Evolutionary conservation across 2,113 vertebrate genomes (phyloP), one percentile per base, ranked within the genome.

Genomic region (Trogon surrucura): DNA sequence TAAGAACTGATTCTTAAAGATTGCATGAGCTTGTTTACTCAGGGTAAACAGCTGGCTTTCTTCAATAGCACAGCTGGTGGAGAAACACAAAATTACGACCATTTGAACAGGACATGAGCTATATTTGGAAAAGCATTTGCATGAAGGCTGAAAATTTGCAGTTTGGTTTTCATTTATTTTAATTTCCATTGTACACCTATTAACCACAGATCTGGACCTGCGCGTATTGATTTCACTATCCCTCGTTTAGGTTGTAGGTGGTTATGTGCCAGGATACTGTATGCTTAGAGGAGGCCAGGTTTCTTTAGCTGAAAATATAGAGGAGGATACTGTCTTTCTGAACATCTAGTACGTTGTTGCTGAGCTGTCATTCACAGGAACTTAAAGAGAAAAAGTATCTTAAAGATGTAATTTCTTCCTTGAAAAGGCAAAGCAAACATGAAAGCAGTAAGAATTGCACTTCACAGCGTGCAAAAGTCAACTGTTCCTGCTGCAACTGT

Each of bases 61-160:
- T 56, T 94, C 90, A 96, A 89, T 95, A 61, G 94, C 86, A 89
- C 96, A 96, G 95, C 95, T 95, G 95, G 80, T 88, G 73, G 11
- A 53, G 80, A 74, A 86, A 60, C 69, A 85, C 74, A 21, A 88
- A 95, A 97, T 92, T n/a, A 51, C 80, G 78, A 71, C 74, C 53
- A 10, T 94, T 85, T 83, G 85, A 94, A 84, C 69, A 92, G 90
- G 92, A 94, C 90, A 64, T 6, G 61, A 81, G 69, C 90, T 96
- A 95, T 91, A 93, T 96, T 91, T 94, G 85, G 93, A 48, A 79
- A 88, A 93, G 44, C 20, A 74, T 93, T 96, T 97, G 88, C 83
- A 93, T 89, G 93, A 83, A 91, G 91, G 69, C 69, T 75, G 90
- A 92, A 67, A 79, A 96, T 86, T 77, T 92, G 93, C 92, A 88